phyloP scores from a whole-genome alignment of 2,888 invertebrate species.

The Cheilosia scutellata region DNA sequence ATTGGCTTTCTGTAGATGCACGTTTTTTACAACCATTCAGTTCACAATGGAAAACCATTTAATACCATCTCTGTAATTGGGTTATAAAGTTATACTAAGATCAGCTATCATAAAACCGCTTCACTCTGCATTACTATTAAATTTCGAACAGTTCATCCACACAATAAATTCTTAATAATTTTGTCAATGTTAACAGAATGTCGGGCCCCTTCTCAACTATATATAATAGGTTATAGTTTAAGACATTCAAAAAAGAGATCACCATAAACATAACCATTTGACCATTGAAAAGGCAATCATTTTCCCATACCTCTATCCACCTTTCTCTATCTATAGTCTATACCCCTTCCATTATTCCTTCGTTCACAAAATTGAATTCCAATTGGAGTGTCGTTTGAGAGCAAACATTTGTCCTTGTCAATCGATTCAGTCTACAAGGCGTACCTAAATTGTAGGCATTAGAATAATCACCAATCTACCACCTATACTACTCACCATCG shows the following conservation, averaged over 20 bases:
- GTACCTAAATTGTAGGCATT: constrained; percentile 47
- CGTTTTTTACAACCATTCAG: too few species aligned
- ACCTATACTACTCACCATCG: constrained; percentile 2
- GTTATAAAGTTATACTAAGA: too few species aligned
- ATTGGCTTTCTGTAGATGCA: too few species aligned
- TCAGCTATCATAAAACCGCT: too few species aligned
- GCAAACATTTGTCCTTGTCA: constrained; percentile 55
- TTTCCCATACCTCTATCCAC: neutral
- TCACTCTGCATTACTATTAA: too few species aligned
- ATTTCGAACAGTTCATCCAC: too few species aligned
- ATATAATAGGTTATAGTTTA: too few species aligned
- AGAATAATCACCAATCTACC: constrained; percentile 51
- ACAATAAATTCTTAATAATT: too few species aligned
- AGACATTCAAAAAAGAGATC: constrained; percentile 3
- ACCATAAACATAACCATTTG: constrained; percentile 8
- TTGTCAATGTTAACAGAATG: too few species aligned
- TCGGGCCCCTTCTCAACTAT: too few species aligned
- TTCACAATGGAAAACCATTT: too few species aligned
- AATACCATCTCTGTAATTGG: too few species aligned
- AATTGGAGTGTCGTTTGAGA: constrained; percentile 47
- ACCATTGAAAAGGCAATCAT: constrained; percentile 35
- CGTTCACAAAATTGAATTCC: constrained; percentile 47
- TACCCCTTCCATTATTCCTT: neutral
- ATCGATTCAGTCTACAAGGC: constrained; percentile 46
- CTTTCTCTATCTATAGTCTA: neutral